Evolutionary conservation across 1,140 invertebrate species (phyloP), one percentile per base, ranked within the genome.

Genomic region (Camponotus vicinus): DNA sequence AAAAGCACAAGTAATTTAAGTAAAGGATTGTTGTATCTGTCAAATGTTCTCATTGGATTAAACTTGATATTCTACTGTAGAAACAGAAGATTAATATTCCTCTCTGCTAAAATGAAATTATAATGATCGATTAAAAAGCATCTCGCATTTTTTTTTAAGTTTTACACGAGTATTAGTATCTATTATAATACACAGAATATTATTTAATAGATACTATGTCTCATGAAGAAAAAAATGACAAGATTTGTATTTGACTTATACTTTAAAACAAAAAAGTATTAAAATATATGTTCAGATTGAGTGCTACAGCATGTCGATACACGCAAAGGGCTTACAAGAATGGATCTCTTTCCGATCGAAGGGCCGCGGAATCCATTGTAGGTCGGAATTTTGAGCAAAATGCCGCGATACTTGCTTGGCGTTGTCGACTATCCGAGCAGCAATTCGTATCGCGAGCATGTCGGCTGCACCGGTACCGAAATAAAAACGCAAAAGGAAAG

Each of bases 361-460:
- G 40, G 6, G 21, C 9, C 45, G 32, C 13, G 32, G 27, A 18
- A 34, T 59, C 79, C 40, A n/a, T 45, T 61, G 11, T 8, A 34
- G 32, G 9, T 61, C 40, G 52, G 27, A 75, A 21, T 83, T 83
- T 75, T 75, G 27, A 45, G 69, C 69, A 45, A 63, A 82, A 83
- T 37, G 27, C 34, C 4, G 42, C 55, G 57, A 45, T 37, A 59
- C 21, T 42, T 2, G 8, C 2, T 21, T 18, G 67, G 77, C 34
- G 45, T 80, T 75, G 79, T 75, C 69, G 79, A 6, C 79, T 37
- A 73, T 61, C 79, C 42, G 69, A 45, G 55, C 69, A 34, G 61
- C 83, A 85, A 66, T 85, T 85, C 83, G 82, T 85, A 85, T 85
- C 59, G 71, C 83, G 21, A 27, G 75, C 61, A 66, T 85, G 83